Evolutionary conservation across 2,113 vertebrate genomes (phyloP), one percentile per base, ranked within the genome.

Genomic region (Ctenodactylus gundi): DNA sequence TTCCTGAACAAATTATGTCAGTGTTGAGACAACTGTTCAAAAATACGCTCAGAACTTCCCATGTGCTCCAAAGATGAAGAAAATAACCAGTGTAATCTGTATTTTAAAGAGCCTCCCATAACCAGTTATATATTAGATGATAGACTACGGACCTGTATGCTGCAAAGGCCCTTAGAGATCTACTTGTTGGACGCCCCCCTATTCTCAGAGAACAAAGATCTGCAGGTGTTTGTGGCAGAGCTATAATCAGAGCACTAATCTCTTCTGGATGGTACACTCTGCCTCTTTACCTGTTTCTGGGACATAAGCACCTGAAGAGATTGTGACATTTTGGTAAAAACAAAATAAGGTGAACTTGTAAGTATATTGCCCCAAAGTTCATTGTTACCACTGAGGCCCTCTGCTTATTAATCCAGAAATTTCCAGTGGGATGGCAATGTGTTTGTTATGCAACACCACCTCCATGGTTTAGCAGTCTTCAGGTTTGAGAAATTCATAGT

Each of bases 131-230:
- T 17, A 57, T 75, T 34, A 64, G 64, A 91, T 49, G 29, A n/a
- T 46, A 65, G 14, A 88, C 14, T 81, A 13, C 9, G 53, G 64
- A 17, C 84, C 58, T 89, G 53, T 58, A 76, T 73, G n/a, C 6
- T 23, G 60, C 39, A 72, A 86, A 39, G 57, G 27, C 23, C 21
- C 39, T 84, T 34, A 39, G 23, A 88, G 60, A 62, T 70, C 34
- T 29, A 51, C n/a, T 49, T 82, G 36, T 75, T 17, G 51, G 86
- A 49, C 6, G 23, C 25, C 29, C 57, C 88, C 25, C 81, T 82
- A n/a, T 96, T 77, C 72, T 75, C 12, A 94, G 34, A 65, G 18
- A 90, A 53, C 85, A 94, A 85, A 94, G n/a, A 64, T 31, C 53
- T 80, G 73, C 55, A 81, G 20, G 21, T 62, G 57, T 75, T 34